phyloP scores from a whole-genome alignment of 2,113 vertebrate genomes.

The Rafetus swinhoei region DNA sequence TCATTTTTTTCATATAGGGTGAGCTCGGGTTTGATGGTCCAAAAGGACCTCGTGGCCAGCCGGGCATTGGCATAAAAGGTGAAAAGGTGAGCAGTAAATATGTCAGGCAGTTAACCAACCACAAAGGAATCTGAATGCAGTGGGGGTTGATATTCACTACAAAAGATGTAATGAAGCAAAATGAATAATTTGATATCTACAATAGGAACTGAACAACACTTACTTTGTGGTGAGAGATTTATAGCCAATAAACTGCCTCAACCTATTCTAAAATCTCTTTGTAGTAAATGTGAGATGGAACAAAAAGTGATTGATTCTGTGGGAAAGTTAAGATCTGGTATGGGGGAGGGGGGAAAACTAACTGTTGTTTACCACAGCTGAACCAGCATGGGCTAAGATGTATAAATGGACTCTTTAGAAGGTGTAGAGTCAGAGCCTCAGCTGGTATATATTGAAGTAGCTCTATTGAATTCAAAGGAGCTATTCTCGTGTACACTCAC shows the following conservation, averaged over 20 bases:
- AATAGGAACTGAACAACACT: constrained; percentile 30
- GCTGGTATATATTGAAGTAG: background rate
- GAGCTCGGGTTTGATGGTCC: constrained; percentile 87
- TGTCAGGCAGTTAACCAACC: constrained; percentile 39
- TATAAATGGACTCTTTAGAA: background rate
- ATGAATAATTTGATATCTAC: constrained; percentile 27
- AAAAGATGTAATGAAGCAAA: constrained; percentile 71
- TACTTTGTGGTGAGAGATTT: constrained; percentile 57
- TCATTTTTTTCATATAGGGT: constrained; percentile 76
- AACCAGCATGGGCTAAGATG: background rate
- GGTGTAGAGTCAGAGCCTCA: background rate
- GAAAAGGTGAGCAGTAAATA: constrained; percentile 86
- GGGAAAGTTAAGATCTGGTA: constrained; percentile 58
- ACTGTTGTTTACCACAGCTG: background rate
- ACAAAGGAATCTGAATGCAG: constrained; percentile 1
- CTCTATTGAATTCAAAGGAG: background rate
- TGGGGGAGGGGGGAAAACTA: background rate
- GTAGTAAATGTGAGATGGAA: constrained; percentile 44
- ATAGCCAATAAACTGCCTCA: constrained; percentile 43
- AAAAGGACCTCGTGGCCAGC: constrained; percentile 84
- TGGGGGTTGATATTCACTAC: constrained; percentile 39
- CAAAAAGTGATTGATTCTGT: constrained; percentile 57
- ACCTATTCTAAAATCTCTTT: constrained; percentile 53
- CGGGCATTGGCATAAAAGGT: constrained; percentile 88
- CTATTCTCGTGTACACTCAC: background rate